A percentile compares a stretch with the other conserved stretches of the same genome.
These are phyloP conservation scores for Temnothorax rugatulus DNA, from an alignment of 2,888 invertebrate genomes.

Conservation along the genomic window DNA sequence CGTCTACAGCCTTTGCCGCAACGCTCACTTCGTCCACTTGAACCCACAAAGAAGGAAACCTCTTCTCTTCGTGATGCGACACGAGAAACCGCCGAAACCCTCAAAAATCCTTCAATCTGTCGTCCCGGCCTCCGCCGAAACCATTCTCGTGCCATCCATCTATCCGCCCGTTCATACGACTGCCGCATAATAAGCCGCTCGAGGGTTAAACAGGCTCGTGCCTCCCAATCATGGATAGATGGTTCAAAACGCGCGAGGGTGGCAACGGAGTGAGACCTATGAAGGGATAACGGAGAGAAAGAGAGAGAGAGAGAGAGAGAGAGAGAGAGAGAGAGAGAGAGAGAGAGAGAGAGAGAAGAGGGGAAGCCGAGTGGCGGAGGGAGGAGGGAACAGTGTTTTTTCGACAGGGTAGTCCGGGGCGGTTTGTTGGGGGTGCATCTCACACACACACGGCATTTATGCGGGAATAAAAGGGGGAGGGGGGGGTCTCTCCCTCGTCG, in stretches of 20 bases:
- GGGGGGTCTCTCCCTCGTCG: constrained; percentile 71
- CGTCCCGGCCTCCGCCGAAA: constrained; percentile 62
- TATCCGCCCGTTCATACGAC: constrained; percentile 69
- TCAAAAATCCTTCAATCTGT: constrained; percentile 73
- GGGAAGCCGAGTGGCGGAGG: constrained; percentile 24
- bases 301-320: constrained; percentile 14
- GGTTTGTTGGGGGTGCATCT: constrained; percentile 81
- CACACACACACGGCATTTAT: constrained; percentile 78
- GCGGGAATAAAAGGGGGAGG: constrained; percentile 75
- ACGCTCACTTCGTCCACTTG: constrained; percentile 33
- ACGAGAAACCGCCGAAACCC: constrained; percentile 66
- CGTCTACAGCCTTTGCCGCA: neutral
- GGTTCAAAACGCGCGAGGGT: constrained; percentile 63
- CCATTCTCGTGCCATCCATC: constrained; percentile 77
- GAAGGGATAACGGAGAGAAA: constrained; percentile 28
- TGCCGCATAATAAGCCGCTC: constrained; percentile 80
- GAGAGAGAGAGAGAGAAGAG: constrained; percentile 21
- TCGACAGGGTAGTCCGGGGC: constrained; percentile 75
- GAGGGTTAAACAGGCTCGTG: constrained; percentile 77
- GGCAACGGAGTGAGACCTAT: constrained; percentile 52
- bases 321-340: neutral
- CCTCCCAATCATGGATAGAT: constrained; percentile 68
- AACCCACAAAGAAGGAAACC: constrained; percentile 49
- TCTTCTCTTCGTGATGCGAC: constrained; percentile 36
- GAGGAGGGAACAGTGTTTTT: constrained; percentile 67